Conservation (phyloP, 2,888 invertebrate genomes). For the Drosophila neotestacea region DNA sequence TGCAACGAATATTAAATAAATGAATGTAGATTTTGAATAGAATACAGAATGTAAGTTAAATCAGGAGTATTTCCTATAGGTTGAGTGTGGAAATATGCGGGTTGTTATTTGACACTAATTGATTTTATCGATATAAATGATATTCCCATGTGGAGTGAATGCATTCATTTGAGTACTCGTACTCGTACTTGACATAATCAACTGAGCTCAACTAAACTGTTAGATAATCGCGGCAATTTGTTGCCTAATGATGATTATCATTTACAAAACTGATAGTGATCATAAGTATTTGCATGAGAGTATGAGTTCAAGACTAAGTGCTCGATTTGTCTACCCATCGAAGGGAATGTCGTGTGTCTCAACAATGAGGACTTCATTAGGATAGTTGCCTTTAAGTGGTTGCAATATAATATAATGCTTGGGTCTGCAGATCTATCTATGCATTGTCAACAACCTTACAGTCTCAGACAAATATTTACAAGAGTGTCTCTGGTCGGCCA, state of each 20-base stretch:
- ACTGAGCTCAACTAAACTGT: conserved; percentile 43
- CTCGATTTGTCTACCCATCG: conserved; percentile 55
- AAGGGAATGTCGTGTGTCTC: conserved; percentile 47
- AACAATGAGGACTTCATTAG: conserved; percentile 48
- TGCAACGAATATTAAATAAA: conserved; percentile 52
- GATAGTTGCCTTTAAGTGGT: conserved; percentile 37
- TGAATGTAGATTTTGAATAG: conserved; percentile 41
- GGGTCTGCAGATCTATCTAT: conserved; percentile 2
- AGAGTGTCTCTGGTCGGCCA: conserved; percentile 57
- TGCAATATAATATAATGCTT: conserved; percentile 13
- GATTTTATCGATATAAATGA: conserved; percentile 37
- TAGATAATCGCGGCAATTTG: conserved; percentile 73
- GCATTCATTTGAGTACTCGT: conserved; percentile 14
- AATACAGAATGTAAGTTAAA: conserved; percentile 1
- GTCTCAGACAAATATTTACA: conserved; percentile 34
- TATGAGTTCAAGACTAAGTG: conserved; percentile 23
- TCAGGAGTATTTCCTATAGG: background rate
- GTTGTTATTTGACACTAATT: conserved; percentile 41
- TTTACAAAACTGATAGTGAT: conserved; percentile 20
- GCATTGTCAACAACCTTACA: conserved; percentile 48
- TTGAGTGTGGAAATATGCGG: conserved; percentile 40
- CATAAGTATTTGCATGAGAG: conserved; percentile 9
- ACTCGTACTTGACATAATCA: conserved; percentile 32
- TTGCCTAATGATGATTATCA: conserved; percentile 66
- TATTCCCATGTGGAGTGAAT: conserved; percentile 25